phyloP scores from a whole-genome alignment of 2,797 vertebrate species.

The Lagorchestes hirsutus region DNA sequence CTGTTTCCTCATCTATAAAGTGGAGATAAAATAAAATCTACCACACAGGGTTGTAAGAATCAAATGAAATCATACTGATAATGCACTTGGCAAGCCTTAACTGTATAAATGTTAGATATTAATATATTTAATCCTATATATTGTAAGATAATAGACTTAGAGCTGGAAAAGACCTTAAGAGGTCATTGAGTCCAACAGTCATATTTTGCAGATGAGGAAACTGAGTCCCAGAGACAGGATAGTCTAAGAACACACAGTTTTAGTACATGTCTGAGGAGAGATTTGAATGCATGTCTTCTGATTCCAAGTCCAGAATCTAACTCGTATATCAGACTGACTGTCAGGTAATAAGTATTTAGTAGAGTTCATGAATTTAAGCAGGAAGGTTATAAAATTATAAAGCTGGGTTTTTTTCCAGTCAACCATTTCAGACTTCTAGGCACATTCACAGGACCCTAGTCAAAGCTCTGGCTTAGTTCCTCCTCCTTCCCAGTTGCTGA shows the following conservation, averaged over 20 bases:
- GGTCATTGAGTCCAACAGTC: not conserved
- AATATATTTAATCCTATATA: not conserved
- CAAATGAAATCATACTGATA: not conserved
- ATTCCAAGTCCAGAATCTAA: not conserved
- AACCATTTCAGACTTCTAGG: not conserved
- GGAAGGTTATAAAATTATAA: not conserved
- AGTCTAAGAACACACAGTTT: not conserved
- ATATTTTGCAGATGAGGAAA: not conserved
- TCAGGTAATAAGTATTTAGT: not conserved
- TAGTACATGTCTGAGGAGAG: not conserved
- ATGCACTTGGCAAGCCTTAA: not conserved
- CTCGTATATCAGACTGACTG: not conserved
- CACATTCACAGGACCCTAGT: not conserved
- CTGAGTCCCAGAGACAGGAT: not conserved
- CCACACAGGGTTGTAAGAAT: not conserved
- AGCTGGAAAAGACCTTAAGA: not conserved
- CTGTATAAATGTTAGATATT: not conserved
- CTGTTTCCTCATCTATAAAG: not conserved
- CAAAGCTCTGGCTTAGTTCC: not conserved
- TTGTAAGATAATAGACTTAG: not conserved
- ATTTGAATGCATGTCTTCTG: not conserved
- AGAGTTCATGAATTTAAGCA: not conserved
- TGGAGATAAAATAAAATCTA: not conserved
- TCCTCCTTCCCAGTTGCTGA: not conserved
- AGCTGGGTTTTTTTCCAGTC: not conserved